phyloP scores from a whole-genome alignment of 1,140 invertebrate genomes.

The Scaptomyza montana region DNA sequence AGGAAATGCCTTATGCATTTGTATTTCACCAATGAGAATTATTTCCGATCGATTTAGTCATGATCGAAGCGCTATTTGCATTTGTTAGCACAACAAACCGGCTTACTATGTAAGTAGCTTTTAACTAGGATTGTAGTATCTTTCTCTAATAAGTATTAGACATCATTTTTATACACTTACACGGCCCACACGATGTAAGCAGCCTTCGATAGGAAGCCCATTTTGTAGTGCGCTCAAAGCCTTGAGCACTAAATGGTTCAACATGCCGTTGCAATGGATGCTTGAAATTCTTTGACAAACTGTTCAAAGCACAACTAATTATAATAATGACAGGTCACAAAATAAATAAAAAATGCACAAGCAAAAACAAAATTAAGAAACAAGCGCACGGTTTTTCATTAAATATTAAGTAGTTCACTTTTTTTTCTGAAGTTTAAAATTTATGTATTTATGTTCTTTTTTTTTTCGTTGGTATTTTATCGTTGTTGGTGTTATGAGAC shows the following conservation, averaged over 20 bases:
- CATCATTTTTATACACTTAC: conserved; percentile 85
- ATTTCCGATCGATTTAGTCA: conserved; percentile 35
- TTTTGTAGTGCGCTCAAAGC: conserved; percentile 65
- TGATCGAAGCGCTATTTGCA: conserved; percentile 1
- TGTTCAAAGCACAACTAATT: conserved; percentile 13
- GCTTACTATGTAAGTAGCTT: no score
- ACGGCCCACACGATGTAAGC: conserved; percentile 89
- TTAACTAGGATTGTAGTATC: neutral
- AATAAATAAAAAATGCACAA: neutral
- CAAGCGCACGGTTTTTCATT: conserved; percentile 14
- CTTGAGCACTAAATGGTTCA: conserved; percentile 50
- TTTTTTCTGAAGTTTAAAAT: neutral
- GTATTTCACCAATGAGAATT: conserved; percentile 41
- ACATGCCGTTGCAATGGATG: conserved; percentile 46
- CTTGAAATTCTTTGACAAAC: conserved; percentile 16
- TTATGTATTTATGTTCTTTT: neutral
- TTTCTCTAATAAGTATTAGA: no score
- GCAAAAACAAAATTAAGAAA: conserved; percentile 12
- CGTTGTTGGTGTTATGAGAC: neutral
- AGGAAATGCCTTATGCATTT: neutral
- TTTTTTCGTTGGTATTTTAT: neutral
- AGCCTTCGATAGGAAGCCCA: conserved; percentile 89
- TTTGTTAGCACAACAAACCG: conserved; percentile 18
- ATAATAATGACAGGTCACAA: neutral
- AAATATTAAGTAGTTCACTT: conserved; percentile 18